Percentiles rank a stretch among this genome's conserved stretches.
Conservation (phyloP, 1,140 invertebrate species). For the Cydia amplana region DNA sequence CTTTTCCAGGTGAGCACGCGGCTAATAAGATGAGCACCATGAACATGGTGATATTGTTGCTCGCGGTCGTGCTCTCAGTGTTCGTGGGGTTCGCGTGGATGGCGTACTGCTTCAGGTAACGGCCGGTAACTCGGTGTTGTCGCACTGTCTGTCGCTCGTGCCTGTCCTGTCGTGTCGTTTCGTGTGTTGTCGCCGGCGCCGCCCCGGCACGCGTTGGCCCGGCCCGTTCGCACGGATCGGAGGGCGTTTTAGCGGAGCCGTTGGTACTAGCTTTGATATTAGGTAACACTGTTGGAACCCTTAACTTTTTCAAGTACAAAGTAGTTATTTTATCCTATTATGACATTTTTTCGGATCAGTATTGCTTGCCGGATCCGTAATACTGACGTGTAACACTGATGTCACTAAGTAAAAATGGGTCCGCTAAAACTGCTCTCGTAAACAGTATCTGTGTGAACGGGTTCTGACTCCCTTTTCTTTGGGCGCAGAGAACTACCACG, state of each 20-base stretch:
- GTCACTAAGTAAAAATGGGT: background rate
- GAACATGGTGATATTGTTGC: constrained; percentile 94
- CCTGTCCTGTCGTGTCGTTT: constrained; percentile 62
- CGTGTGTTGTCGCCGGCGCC: constrained; percentile 50
- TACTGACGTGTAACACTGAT: background rate
- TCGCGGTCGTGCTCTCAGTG: constrained; percentile 93
- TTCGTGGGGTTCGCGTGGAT: constrained; percentile 96
- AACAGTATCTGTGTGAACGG: constrained; percentile 10
- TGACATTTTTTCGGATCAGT: background rate
- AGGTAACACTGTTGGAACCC: background rate
- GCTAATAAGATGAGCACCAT: constrained; percentile 92
- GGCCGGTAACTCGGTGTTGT: constrained; percentile 74
- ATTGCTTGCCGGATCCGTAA: background rate
- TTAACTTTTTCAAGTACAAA: background rate
- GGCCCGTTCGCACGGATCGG: constrained; percentile 45
- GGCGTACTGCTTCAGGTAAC: constrained; percentile 97
- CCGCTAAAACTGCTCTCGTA: background rate
- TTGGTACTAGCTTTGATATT: background rate
- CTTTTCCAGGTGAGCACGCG: constrained; percentile 84
- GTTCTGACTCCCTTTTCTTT: constrained; percentile 63
- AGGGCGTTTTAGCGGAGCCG: background rate
- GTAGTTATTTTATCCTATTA: background rate
- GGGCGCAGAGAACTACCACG: constrained; percentile 93
- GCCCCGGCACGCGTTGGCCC: constrained; percentile 53
- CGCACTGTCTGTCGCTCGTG: constrained; percentile 64